Evolutionary conservation across 2,888 invertebrate species (phyloP).

Genomic region (Drosophila limbata): DNA sequence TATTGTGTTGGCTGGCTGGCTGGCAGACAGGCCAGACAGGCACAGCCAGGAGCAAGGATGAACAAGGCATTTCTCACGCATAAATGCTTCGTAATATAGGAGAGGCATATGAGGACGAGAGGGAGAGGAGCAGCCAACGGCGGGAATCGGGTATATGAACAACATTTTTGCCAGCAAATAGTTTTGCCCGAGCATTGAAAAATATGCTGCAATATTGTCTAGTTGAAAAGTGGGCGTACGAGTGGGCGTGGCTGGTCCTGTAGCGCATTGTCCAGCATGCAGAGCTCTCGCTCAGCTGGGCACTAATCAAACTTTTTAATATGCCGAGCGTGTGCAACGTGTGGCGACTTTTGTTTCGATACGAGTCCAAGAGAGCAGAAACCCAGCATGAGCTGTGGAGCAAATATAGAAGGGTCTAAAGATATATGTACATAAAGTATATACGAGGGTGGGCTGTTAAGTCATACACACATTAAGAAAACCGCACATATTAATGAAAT

Average conservation of each 20-base stretch:
- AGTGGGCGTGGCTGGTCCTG: constrained; percentile 20
- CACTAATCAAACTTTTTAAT: constrained; percentile 78
- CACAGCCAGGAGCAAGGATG: constrained; percentile 37
- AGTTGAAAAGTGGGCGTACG: constrained; percentile 7
- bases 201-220: constrained; percentile 26
- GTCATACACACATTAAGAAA: background rate
- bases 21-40: constrained; percentile 20
- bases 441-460: background rate
- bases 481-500: background rate
- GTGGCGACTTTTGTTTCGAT: constrained; percentile 73
- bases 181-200: constrained; percentile 42
- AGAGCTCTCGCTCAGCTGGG: constrained; percentile 50
- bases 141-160: constrained; percentile 9
- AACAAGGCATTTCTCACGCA: constrained; percentile 76
- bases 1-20: constrained; percentile 43
- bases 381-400: constrained; percentile 28
- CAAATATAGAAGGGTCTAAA: background rate
- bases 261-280: constrained; percentile 34
- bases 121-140: background rate
- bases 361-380: constrained; percentile 9
- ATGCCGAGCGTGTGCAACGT: constrained; percentile 69
- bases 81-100: constrained; percentile 62
- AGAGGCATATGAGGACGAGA: constrained; percentile 12
- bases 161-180: constrained; percentile 62
- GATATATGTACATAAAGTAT: background rate